Conservation (phyloP, 2,888 invertebrate species). For the Capitulum mitella region DNA sequence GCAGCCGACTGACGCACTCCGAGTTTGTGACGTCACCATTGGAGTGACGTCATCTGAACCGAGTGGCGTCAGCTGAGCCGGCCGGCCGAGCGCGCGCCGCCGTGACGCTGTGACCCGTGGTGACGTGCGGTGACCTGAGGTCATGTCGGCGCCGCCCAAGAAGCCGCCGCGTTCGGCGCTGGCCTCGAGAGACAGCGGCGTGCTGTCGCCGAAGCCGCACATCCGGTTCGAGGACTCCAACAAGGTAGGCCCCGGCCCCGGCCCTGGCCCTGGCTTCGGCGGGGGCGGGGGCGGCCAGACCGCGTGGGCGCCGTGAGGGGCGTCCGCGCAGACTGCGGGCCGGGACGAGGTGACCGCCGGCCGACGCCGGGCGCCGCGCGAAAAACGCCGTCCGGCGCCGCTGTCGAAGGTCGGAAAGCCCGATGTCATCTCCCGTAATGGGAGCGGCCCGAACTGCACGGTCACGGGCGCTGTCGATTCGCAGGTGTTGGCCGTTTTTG, state of each 20-base stretch:
- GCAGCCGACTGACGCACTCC: not conserved
- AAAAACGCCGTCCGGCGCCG: too few relatives aligned
- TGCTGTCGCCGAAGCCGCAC: not conserved
- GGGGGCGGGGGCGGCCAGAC: too few relatives aligned
- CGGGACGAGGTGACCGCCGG: too few relatives aligned
- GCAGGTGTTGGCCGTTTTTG: too few relatives aligned
- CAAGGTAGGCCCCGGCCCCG: conserved; percentile 17
- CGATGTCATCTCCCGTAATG: too few relatives aligned
- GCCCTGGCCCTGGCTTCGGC: too few relatives aligned
- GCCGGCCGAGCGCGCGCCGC: not conserved
- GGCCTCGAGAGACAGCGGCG: not conserved
- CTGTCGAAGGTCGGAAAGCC: too few relatives aligned
- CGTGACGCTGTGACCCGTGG: not conserved
- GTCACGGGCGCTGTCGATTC: too few relatives aligned
- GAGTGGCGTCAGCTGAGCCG: not conserved
- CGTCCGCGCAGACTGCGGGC: too few relatives aligned
- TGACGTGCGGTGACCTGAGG: not conserved
- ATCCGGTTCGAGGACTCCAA: conserved; percentile 20
- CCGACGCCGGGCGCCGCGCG: too few relatives aligned
- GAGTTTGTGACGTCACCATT: not conserved
- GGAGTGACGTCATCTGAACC: not conserved
- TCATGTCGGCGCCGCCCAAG: not conserved
- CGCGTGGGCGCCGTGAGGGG: too few relatives aligned
- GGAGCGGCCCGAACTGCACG: too few relatives aligned
- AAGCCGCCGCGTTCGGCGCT: conserved; percentile 3